Conservation (phyloP, 1,140 invertebrate genomes). For the fruit fly (Drosophila melanogaster) region DNA sequence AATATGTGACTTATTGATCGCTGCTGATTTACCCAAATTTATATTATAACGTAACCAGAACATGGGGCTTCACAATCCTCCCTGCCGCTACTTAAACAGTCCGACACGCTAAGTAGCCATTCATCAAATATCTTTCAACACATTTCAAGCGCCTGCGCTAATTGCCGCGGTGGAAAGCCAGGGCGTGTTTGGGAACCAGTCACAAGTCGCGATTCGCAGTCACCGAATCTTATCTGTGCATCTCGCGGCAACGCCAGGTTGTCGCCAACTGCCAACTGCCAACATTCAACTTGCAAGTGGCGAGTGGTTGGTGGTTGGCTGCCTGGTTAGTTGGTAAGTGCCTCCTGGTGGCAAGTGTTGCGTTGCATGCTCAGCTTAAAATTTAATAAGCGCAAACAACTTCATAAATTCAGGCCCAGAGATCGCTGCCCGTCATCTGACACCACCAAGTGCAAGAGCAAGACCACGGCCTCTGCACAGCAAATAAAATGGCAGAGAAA, state of each 20-base stretch:
- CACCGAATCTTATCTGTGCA: constrained; percentile 81
- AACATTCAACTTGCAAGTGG: constrained; percentile 20
- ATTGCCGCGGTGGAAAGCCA: constrained; percentile 45
- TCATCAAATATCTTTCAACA: constrained; percentile 81
- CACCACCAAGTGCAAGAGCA: constrained; percentile 40
- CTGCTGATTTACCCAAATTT: not conserved
- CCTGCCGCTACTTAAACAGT: constrained; percentile 7
- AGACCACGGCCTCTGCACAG: constrained; percentile 3
- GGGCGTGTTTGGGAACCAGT: constrained; percentile 70
- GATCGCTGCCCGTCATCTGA: constrained; percentile 63
- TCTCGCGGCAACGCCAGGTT: constrained; percentile 73
- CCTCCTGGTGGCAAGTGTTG: constrained; percentile 40
- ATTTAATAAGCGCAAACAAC: constrained; percentile 82
- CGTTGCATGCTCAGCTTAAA: constrained; percentile 73
- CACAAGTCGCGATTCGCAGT: constrained; percentile 42
- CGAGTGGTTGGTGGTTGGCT: constrained; percentile 15
- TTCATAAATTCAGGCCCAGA: constrained; percentile 72
- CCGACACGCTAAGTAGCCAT: constrained; percentile 63
- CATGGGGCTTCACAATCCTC: constrained; percentile 12
- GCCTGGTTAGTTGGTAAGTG: constrained; percentile 46
- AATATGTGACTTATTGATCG: not conserved
- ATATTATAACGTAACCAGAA: not conserved
- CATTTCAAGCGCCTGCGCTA: constrained; percentile 73
- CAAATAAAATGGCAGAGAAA: not conserved
- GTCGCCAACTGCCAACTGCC: constrained; percentile 61